These are phyloP conservation scores for Epirrhoe tristata DNA, from an alignment of 2,888 invertebrate genomes.

Conservation along the genomic window DNA sequence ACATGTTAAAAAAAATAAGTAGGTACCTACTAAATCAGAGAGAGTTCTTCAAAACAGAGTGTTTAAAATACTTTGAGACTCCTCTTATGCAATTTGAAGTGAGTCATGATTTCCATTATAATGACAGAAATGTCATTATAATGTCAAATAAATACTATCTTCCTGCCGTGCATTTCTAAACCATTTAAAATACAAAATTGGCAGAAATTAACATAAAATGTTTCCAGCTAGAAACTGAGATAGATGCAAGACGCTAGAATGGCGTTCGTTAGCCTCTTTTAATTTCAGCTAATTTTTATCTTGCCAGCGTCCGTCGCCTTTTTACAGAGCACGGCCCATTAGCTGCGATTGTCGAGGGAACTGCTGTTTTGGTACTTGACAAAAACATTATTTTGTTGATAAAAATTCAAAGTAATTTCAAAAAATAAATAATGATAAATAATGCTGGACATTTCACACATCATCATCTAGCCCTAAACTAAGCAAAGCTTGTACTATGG, in stretches of 20 bases:
- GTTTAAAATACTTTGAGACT: no score
- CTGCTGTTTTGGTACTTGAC: constrained; percentile 62
- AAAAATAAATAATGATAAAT: not conserved
- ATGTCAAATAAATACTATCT: no score
- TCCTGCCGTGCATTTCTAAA: not conserved
- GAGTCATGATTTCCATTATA: no score
- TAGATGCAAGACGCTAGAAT: constrained; percentile 63
- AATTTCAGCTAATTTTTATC: constrained; percentile 86
- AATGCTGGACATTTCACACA: no score
- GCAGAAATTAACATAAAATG: constrained; percentile 34
- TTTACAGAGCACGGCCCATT: constrained; percentile 80
- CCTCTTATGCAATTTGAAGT: no score
- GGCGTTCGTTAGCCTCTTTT: constrained; percentile 84
- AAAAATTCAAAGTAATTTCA: not conserved
- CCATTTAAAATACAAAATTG: constrained; percentile 28
- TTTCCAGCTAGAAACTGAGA: constrained; percentile 48
- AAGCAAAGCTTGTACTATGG: no score
- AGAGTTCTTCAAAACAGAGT: no score
- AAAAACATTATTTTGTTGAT: not conserved
- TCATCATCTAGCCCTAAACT: no score
- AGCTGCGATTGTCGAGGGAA: constrained; percentile 55
- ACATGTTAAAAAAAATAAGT: no score
- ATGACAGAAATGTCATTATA: no score
- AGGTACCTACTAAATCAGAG: no score
- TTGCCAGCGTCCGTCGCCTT: constrained; percentile 72